Evolutionary conservation across 2,797 vertebrate genomes (phyloP).

Genomic region (Moxostoma hubbsi): DNA sequence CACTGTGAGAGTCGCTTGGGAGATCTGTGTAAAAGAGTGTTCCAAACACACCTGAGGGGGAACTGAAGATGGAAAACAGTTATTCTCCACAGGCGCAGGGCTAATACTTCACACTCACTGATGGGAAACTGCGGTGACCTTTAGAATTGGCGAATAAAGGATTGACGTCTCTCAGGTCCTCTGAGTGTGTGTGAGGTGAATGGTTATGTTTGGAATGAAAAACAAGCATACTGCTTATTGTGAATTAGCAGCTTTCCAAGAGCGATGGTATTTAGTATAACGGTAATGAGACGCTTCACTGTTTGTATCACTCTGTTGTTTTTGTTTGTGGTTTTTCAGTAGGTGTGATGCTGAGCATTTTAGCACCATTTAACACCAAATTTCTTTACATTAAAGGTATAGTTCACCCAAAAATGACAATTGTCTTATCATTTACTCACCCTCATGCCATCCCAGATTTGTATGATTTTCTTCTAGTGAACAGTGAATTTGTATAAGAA

Average conservation of each 20-base stretch:
- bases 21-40: slow-evolving; percentile 69
- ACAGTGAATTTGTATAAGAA: too few relatives aligned
- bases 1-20: slow-evolving; percentile 67
- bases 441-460: too few relatives aligned
- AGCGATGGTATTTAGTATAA: too few relatives aligned
- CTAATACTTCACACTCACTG: slow-evolving; percentile 68
- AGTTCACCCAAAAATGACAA: too few relatives aligned
- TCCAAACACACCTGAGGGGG: slow-evolving; percentile 64
- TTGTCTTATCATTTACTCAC: too few relatives aligned
- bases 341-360: too few relatives aligned
- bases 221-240: background rate
- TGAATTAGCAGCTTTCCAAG: background rate
- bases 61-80: slow-evolving; percentile 64
- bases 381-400: too few relatives aligned
- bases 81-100: slow-evolving; percentile 71
- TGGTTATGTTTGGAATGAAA: slow-evolving; percentile 43
- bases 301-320: too few relatives aligned
- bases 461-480: too few relatives aligned
- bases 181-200: slow-evolving; percentile 55
- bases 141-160: slow-evolving; percentile 72
- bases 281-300: too few relatives aligned
- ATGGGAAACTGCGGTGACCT: slow-evolving; percentile 70
- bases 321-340: too few relatives aligned
- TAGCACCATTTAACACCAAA: too few relatives aligned
- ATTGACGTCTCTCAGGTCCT: slow-evolving; percentile 60